Percentiles rank a stretch among this genome's conserved stretches.
These are phyloP conservation scores for Procambarus clarkii DNA, from an alignment of 1,140 invertebrate species.

Conservation along the genomic window DNA sequence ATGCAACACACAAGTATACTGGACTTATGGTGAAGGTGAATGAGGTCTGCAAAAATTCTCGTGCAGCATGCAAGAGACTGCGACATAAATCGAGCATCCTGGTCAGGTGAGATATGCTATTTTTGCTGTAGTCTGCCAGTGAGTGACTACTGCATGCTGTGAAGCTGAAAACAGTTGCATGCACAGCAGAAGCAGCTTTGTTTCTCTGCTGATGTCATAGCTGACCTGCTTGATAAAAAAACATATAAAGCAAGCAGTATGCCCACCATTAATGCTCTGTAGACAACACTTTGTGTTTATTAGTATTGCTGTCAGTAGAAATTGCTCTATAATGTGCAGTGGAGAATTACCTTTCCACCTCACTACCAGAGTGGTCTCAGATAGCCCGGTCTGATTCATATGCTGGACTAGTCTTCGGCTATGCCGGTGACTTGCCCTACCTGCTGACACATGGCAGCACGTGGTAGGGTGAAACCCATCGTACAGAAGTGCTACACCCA, in stretches of 20 bases:
- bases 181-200: slow-evolving; percentile 54
- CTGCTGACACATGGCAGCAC: not conserved
- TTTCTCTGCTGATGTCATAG: slow-evolving; percentile 60
- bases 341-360: slow-evolving; percentile 9
- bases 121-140: slow-evolving; percentile 63
- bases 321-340: slow-evolving; percentile 50
- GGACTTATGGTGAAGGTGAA: not conserved
- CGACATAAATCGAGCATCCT: slow-evolving; percentile 34
- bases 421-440: slow-evolving; percentile 16
- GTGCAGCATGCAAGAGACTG: slow-evolving; percentile 9
- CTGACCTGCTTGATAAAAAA: slow-evolving; percentile 59
- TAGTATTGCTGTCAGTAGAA: slow-evolving; percentile 55
- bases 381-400: slow-evolving; percentile 31
- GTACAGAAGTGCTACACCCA: slow-evolving; percentile 34
- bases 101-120: slow-evolving; percentile 52
- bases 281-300: slow-evolving; percentile 58
- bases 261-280: slow-evolving; percentile 57
- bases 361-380: slow-evolving; percentile 43
- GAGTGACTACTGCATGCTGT: slow-evolving; percentile 62
- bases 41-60: slow-evolving; percentile 10
- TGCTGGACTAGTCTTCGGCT: slow-evolving; percentile 23
- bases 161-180: slow-evolving; percentile 57
- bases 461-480: slow-evolving; percentile 17
- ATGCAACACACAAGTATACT: slow-evolving; percentile 16
- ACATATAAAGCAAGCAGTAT: slow-evolving; percentile 56